Conservation (phyloP, 2,888 invertebrate genomes). For the Heliconius cydno region DNA sequence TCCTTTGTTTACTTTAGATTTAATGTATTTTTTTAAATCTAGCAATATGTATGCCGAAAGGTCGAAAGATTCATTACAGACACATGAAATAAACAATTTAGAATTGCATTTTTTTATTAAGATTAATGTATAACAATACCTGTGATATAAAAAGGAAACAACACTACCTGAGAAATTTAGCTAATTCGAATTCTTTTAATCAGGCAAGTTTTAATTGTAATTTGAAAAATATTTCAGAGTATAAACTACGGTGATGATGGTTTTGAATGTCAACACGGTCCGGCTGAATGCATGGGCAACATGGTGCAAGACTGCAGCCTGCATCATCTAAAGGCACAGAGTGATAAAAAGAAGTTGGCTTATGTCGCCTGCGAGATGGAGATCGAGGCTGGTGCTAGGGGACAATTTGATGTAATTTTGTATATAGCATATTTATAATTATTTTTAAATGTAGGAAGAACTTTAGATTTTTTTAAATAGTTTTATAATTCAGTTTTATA, state of each 20-base stretch:
- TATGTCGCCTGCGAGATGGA: conserved; percentile 83
- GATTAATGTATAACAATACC: too few species aligned
- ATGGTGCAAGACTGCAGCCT: conserved; percentile 85
- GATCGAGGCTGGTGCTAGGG: conserved; percentile 63
- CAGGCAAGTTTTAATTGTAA: not conserved
- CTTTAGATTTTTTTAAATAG: too few species aligned
- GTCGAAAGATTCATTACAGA: not conserved
- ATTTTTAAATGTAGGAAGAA: too few species aligned
- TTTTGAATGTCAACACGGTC: conserved; percentile 86
- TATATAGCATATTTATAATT: too few species aligned
- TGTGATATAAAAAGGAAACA: too few species aligned
- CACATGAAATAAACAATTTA: not conserved
- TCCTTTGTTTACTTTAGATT: too few species aligned
- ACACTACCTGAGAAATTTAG: too few species aligned
- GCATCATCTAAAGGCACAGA: conserved; percentile 58
- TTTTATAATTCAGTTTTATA: too few species aligned
- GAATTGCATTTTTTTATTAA: not conserved
- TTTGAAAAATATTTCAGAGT: conserved; percentile 57
- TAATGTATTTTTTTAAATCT: too few species aligned
- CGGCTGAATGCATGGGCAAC: conserved; percentile 85
- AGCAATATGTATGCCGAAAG: not conserved
- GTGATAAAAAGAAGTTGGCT: conserved; percentile 63
- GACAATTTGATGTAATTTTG: conserved; percentile 56
- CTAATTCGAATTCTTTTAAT: not conserved
- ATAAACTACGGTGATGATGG: conserved; percentile 64